A percentile compares a stretch with the other conserved stretches of the same genome.
Conservation (phyloP, 2,888 invertebrate genomes). For the Orthonevra nobilis region DNA sequence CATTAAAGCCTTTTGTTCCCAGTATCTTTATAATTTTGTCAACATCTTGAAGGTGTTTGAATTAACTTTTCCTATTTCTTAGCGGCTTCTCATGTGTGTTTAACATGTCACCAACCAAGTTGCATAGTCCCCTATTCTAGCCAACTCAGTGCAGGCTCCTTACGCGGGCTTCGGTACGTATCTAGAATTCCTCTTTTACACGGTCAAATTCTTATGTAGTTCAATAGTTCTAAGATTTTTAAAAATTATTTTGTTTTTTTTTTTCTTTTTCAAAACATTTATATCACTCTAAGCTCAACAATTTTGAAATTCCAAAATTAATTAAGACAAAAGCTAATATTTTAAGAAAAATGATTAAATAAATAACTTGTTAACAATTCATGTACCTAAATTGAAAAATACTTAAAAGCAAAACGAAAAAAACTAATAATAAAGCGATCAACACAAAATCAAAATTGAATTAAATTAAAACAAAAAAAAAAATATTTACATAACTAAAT, state of each 20-base stretch:
- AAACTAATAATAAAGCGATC: constrained; percentile 2
- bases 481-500: background rate
- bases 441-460: constrained; percentile 48
- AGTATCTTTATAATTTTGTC: no score
- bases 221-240: background rate
- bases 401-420: constrained; percentile 37
- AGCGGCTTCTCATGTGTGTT: no score
- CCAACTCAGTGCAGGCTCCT: no score
- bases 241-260: no score
- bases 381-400: constrained; percentile 44
- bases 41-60: no score
- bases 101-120: no score
- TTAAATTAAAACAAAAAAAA: constrained; percentile 11
- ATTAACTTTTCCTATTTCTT: no score
- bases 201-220: background rate
- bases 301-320: no score
- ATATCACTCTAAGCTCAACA: constrained; percentile 9
- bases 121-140: no score
- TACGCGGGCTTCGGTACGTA: no score
- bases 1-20: no score
- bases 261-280: background rate
- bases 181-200: no score
- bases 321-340: background rate
- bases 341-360: background rate
- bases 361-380: constrained; percentile 47